Percentiles rank a stretch among this genome's conserved stretches.
phyloP scores from a whole-genome alignment of 92 coral and sea anemone genomes.

The Galaxea fascicularis region DNA sequence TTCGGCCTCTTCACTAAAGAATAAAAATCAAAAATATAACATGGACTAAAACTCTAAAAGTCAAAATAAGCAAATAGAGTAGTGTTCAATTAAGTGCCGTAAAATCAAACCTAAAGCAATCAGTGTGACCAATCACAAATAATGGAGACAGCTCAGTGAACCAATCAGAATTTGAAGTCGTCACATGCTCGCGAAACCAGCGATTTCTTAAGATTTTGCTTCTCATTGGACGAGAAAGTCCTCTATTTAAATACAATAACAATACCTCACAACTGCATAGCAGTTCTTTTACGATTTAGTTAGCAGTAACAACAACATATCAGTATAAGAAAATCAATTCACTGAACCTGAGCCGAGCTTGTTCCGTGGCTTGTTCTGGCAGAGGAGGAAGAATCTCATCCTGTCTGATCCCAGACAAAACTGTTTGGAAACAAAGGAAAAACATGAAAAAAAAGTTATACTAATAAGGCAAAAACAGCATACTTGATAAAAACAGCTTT shows the following conservation, averaged over 20 bases:
- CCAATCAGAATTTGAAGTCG: too few species aligned
- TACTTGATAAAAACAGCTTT: too few species aligned
- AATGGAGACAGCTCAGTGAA: too few species aligned
- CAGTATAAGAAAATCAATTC: background rate
- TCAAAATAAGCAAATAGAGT: too few species aligned
- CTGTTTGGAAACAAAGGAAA: constrained; percentile 14
- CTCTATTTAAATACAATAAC: too few species aligned
- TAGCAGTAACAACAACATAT: background rate
- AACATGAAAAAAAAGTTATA: background rate
- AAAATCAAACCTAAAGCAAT: too few species aligned
- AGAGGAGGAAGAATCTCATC: constrained; percentile 80
- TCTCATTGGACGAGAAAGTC: too few species aligned
- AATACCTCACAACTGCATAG: background rate
- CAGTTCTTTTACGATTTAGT: background rate
- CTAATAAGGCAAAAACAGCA: background rate
- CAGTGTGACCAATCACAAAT: too few species aligned
- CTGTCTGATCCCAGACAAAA: constrained; percentile 83
- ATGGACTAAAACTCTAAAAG: background rate
- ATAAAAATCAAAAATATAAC: background rate
- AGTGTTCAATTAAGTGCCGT: too few species aligned
- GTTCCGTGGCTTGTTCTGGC: constrained; percentile 58
- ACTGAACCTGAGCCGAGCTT: constrained; percentile 17
- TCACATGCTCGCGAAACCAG: too few species aligned
- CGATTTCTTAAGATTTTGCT: too few species aligned
- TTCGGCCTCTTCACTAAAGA: constrained; percentile 77